Evolutionary conservation across 1,140 invertebrate species (phyloP).

Genomic region (Portunus trituberculatus): DNA sequence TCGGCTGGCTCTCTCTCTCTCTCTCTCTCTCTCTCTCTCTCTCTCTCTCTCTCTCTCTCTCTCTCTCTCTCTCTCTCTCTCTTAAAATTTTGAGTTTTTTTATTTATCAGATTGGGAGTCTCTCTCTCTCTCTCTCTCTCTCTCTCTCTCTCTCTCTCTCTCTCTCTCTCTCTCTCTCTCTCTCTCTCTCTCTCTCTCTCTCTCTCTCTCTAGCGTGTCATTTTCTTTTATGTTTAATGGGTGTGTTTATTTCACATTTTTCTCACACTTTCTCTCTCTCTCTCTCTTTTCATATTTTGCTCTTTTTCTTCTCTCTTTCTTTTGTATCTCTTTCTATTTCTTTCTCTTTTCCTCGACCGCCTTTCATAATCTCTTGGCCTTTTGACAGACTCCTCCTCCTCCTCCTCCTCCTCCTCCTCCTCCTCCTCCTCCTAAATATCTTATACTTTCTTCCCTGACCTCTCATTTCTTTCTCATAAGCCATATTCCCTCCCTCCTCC

Average conservation of each 20-base stretch:
- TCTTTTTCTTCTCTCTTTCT: no score
- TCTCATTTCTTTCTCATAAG: not conserved
- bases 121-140: conserved; percentile 3
- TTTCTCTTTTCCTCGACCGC: no score
- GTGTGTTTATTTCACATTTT: no score
- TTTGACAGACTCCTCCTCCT: no score
- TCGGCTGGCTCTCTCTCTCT: no score
- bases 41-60: not conserved
- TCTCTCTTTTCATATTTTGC: not conserved
- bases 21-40: not conserved
- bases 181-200: not conserved
- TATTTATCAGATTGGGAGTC: not conserved
- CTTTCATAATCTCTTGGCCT: no score
- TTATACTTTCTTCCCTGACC: not conserved
- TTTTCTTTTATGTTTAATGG: no score
- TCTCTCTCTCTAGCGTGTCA: not conserved
- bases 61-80: not conserved
- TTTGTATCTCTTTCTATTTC: no score
- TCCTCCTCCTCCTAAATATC: not conserved
- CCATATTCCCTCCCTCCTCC: not conserved
- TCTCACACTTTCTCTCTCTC: no score
- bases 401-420: not conserved
- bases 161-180: not conserved
- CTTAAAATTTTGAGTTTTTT: not conserved
- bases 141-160: conserved; percentile 25